Base-by-base conservation (phyloP, 1,140 invertebrate species). In the Neotoxoptera formosana region DNA sequence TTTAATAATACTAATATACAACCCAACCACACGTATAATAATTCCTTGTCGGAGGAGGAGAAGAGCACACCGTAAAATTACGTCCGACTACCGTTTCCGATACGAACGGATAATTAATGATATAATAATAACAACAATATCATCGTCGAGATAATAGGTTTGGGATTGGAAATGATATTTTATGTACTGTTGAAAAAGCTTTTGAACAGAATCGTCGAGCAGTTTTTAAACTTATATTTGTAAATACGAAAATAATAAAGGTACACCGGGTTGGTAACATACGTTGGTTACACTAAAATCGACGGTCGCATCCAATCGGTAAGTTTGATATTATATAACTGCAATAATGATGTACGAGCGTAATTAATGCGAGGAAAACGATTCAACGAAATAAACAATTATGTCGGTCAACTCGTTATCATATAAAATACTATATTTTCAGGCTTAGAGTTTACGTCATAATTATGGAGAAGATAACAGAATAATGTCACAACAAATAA, bases 391-490 rank as follows among this genome's bases (percentile, higher is more conserved):
- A 41, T 84, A 30, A 36, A 36, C 76, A 9, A 45, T 84, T 11
- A 45, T 45, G 21, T 84, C 81, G 36, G 36, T 7, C 2, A 41
- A 41, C 0, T 41, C 14, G 60, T 76, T n/a, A 76, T 76, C 60
- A 76, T n/a, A 76, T n/a, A 76, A n/a, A 76, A 76, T n/a, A 76
- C 14, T n/a, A n/a, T 76, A 76, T 76, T 76, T n/a, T 67, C 25
- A n/a, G 30, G 30, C 30, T 67, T 76, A 76, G 1, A 76, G 60
- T 34, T 6, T 17, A 76, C 30, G n/a, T 53, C 9, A 36, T 53
- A 56, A 89, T 89, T 89, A 89, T 56, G 48, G 9, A 89, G 34
- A 8, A 89, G 87, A 89, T 89, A 89, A 89, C 20, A 47, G 11
- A 36, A 89, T 89, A 36, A 89, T 34, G 21, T 36, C 21, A 30